These are phyloP conservation scores for Chorisops tibialis DNA, from an alignment of 2,888 invertebrate genomes.

Conservation along the genomic window DNA sequence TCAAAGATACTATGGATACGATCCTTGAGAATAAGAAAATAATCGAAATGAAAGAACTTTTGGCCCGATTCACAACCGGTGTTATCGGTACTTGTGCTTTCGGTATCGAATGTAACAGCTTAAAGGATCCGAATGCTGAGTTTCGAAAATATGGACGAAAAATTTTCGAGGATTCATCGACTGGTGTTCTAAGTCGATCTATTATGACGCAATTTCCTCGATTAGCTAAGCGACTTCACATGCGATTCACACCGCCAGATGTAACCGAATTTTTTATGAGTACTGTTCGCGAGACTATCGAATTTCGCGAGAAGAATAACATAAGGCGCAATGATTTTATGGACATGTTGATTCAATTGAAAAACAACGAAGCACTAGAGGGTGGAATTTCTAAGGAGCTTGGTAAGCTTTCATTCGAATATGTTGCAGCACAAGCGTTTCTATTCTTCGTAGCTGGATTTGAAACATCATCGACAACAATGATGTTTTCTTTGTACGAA, in stretches of 20 bases:
- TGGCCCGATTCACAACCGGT: too few species aligned
- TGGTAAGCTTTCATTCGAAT: constrained; percentile 46
- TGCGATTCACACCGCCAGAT: constrained; percentile 38
- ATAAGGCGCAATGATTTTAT: constrained; percentile 54
- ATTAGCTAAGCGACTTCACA: too few species aligned
- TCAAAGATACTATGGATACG: too few species aligned
- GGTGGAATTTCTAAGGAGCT: background rate
- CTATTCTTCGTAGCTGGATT: constrained; percentile 57
- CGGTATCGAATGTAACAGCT: too few species aligned
- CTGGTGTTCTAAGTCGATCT: too few species aligned
- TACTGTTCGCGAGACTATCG: constrained; percentile 47
- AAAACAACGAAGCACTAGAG: constrained; percentile 31
- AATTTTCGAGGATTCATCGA: constrained; percentile 28
- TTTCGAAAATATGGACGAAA: constrained; percentile 37
- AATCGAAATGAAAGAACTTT: too few species aligned
- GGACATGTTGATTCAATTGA: constrained; percentile 55
- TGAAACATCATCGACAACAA: constrained; percentile 55
- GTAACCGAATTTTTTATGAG: constrained; percentile 42
- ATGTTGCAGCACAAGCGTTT: constrained; percentile 56
- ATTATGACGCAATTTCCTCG: background rate
- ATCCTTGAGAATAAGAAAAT: too few species aligned
- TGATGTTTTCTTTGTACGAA: constrained; percentile 54
- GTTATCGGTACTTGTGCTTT: constrained; percentile 50
- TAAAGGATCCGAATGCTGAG: too few species aligned
- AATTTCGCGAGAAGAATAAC: constrained; percentile 45